phyloP scores from a whole-genome alignment of 2,797 vertebrate genomes.

The Xenops minutus region DNA sequence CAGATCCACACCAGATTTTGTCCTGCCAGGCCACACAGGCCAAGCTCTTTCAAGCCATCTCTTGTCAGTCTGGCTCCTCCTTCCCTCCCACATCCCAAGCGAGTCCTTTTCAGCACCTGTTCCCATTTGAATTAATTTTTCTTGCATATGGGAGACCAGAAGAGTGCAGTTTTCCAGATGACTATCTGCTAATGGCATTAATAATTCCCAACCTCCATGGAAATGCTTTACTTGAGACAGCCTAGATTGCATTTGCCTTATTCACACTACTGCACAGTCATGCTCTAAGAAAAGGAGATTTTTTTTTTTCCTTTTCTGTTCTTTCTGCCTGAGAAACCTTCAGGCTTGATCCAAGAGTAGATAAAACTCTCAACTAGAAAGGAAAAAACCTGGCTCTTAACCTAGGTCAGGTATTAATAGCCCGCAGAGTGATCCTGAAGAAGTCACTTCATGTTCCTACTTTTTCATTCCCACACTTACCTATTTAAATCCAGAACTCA shows the following conservation, averaged over 20 bases:
- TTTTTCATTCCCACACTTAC: neutral
- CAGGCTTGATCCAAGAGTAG: slow-evolving; percentile 19
- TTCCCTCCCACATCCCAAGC: neutral
- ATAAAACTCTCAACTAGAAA: neutral
- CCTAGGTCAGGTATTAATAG: neutral
- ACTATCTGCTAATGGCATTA: neutral
- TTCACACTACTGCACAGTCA: neutral
- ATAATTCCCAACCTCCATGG: neutral
- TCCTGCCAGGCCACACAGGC: neutral
- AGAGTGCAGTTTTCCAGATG: neutral
- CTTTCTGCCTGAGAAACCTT: neutral
- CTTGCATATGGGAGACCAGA: neutral
- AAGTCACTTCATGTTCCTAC: neutral
- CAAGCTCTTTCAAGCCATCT: neutral
- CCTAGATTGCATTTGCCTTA: neutral
- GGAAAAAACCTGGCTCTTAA: neutral
- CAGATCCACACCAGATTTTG: neutral
- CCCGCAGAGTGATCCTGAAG: neutral
- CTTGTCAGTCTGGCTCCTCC: neutral
- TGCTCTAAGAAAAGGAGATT: neutral
- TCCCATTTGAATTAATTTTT: neutral
- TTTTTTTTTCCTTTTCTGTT: neutral
- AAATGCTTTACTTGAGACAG: neutral
- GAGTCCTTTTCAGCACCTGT: neutral
- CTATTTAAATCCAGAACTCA: neutral